Conservation (phyloP, 2,113 vertebrate genomes). For the Callithrix jacchus region DNA sequence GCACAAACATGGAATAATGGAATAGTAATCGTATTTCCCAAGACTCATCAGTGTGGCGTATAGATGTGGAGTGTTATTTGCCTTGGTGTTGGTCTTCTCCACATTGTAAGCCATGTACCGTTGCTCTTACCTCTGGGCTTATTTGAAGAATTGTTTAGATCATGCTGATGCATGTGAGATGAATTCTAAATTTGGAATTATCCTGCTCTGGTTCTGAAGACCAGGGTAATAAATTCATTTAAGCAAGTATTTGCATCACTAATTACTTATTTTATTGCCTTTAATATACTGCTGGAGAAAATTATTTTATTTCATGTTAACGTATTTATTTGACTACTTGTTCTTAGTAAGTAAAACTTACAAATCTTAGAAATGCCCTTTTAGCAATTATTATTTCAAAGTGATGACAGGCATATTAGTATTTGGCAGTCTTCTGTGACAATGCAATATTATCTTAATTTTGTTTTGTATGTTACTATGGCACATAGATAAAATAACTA, state of each 20-base stretch:
- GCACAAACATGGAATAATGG: neutral
- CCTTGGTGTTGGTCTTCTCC: no score
- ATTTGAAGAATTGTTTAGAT: neutral
- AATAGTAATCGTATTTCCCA: neutral
- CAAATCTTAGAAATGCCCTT: neutral
- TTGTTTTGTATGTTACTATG: neutral
- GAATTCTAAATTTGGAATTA: slow-evolving; percentile 33
- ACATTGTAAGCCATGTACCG: neutral
- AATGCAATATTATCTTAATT: slow-evolving; percentile 1
- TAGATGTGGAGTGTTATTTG: neutral
- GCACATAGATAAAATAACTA: neutral
- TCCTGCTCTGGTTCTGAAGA: neutral
- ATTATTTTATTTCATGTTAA: slow-evolving; percentile 24
- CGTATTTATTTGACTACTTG: neutral
- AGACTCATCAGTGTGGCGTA: neutral
- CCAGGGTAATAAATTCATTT: neutral
- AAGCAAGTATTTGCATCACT: slow-evolving; percentile 16
- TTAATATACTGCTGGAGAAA: neutral
- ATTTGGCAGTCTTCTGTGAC: slow-evolving; percentile 9
- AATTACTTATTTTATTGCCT: slow-evolving; percentile 1
- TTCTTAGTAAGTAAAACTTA: slow-evolving; percentile 13
- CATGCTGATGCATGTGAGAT: neutral
- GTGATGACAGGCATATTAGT: neutral
- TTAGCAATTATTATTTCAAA: slow-evolving; percentile 26
- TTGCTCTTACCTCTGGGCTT: neutral